Conservation (phyloP, 1,140 invertebrate genomes). For the Drosophila mayri region DNA sequence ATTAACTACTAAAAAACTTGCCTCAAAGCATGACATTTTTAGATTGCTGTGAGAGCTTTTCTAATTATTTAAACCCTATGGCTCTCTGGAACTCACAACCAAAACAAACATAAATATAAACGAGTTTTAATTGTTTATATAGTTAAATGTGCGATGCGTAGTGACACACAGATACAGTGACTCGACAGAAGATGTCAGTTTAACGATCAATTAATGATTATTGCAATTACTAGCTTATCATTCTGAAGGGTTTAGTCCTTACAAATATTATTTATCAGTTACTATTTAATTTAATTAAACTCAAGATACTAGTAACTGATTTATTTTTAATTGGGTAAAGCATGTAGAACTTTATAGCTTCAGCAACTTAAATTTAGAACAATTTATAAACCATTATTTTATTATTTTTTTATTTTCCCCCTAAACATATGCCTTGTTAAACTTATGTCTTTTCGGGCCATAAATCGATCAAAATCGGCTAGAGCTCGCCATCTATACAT, state of each 20-base stretch:
- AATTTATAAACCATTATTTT: not conserved
- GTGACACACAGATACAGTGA: not conserved
- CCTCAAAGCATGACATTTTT: not conserved
- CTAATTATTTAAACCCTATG: not conserved
- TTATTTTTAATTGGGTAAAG: not conserved
- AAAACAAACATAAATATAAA: not conserved
- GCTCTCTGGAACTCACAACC: not conserved
- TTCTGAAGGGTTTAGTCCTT: no score
- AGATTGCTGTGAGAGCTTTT: slow-evolving; percentile 12
- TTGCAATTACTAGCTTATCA: not conserved
- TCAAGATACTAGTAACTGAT: not conserved
- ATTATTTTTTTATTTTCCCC: not conserved
- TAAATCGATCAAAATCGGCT: slow-evolving; percentile 17
- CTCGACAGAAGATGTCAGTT: not conserved
- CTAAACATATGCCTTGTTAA: not conserved
- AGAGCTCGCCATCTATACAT: slow-evolving; percentile 1
- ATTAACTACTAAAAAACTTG: slow-evolving; percentile 17
- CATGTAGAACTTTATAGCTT: not conserved
- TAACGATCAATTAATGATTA: not conserved
- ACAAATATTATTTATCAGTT: not conserved
- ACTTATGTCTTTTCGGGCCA: not conserved
- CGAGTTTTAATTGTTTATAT: not conserved
- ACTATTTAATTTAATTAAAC: not conserved
- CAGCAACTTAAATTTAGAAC: not conserved
- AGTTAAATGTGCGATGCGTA: not conserved